Percentiles rank a stretch among this genome's conserved stretches.
Evolutionary conservation across 2,113 vertebrate genomes (phyloP).

Genomic region (Oophaga pumilio): DNA sequence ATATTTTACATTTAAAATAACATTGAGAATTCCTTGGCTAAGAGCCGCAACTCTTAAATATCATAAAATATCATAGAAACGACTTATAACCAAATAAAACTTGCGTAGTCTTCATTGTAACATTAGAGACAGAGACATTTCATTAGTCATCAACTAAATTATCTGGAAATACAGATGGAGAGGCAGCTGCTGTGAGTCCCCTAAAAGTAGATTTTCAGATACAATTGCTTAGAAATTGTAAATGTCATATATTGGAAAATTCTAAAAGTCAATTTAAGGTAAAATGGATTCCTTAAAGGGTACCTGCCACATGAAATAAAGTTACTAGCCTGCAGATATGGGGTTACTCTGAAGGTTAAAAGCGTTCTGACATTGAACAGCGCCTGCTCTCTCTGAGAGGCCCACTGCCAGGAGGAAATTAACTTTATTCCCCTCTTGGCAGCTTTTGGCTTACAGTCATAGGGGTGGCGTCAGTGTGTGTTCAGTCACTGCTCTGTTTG

Average conservation of each 20-base stretch:
- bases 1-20: slow-evolving; percentile 18
- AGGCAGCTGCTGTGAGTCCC: background rate
- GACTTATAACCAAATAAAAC: background rate
- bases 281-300: background rate
- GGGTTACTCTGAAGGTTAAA: too few relatives aligned
- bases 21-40: background rate
- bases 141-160: slow-evolving; percentile 1
- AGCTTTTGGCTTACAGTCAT: too few relatives aligned
- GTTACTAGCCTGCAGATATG: too few relatives aligned
- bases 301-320: too few relatives aligned
- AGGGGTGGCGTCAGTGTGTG: too few relatives aligned
- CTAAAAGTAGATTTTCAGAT: background rate
- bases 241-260: background rate
- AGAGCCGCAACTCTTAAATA: background rate
- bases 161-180: background rate
- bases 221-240: background rate
- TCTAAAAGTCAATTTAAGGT: background rate
- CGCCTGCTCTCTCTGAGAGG: too few relatives aligned
- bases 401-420: too few relatives aligned
- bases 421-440: too few relatives aligned
- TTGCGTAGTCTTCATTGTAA: background rate
- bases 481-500: too few relatives aligned
- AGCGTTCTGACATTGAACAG: too few relatives aligned
- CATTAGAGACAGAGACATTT: background rate
- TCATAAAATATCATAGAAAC: background rate